phyloP scores from a whole-genome alignment of 2,888 invertebrate species.

The Bedellia somnulentella region DNA sequence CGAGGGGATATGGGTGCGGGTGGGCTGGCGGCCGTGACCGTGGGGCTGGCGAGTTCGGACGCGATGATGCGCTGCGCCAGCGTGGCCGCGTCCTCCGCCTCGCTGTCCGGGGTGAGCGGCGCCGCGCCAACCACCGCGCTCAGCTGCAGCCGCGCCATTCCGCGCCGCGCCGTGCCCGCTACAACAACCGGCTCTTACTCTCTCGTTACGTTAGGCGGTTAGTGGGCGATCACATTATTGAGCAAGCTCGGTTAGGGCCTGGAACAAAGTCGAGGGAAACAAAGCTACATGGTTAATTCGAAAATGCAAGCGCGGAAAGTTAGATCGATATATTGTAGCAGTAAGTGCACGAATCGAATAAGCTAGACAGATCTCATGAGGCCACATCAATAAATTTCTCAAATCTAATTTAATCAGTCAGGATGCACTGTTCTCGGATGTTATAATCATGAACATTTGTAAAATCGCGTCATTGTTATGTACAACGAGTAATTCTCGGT shows the following conservation, averaged over 20 bases:
- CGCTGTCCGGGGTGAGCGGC: constrained; percentile 54
- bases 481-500: no score
- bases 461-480: no score
- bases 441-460: no score
- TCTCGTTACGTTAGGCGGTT: constrained; percentile 53
- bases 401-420: no score
- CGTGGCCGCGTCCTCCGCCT: constrained; percentile 48
- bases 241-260: constrained; percentile 64
- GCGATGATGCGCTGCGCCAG: constrained; percentile 53
- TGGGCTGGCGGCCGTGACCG: constrained; percentile 26
- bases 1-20: constrained; percentile 17
- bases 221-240: constrained; percentile 62
- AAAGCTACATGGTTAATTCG: constrained; percentile 49
- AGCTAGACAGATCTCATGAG: no score
- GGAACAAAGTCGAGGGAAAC: constrained; percentile 61
- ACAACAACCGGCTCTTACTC: constrained; percentile 54
- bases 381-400: no score
- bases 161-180: constrained; percentile 38
- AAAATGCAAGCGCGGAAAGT: constrained; percentile 48
- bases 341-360: constrained; percentile 27
- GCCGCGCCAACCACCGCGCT: constrained; percentile 36
- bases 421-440: no score
- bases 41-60: constrained; percentile 36
- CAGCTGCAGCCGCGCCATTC: constrained; percentile 41
- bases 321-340: constrained; percentile 35